These are phyloP conservation scores for Tamandua tetradactyla DNA, from an alignment of 2,797 vertebrate genomes.

Conservation along the genomic window DNA sequence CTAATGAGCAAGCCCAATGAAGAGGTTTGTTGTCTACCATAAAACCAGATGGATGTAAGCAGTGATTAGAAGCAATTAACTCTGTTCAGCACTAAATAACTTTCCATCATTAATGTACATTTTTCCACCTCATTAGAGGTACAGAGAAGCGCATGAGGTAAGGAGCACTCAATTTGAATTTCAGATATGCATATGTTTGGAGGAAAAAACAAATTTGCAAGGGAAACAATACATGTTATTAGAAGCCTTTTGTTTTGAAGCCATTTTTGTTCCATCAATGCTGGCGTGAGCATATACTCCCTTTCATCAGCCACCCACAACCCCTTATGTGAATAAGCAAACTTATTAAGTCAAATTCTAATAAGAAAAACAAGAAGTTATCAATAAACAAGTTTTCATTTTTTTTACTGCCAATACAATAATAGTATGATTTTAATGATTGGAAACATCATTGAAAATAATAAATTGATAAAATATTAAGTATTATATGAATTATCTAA, in stretches of 20 bases:
- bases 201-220: conserved; percentile 77
- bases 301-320: neutral
- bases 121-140: conserved; percentile 93
- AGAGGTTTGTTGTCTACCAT: conserved; percentile 94
- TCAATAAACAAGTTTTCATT: conserved; percentile 8
- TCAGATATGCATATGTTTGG: conserved; percentile 85
- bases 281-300: neutral
- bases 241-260: conserved; percentile 23
- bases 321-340: neutral
- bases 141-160: conserved; percentile 84
- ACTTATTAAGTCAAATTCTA: neutral
- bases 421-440: neutral
- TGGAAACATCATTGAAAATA: neutral
- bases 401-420: neutral
- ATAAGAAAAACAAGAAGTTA: neutral
- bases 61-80: conserved; percentile 97
- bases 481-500: neutral
- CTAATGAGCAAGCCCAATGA: conserved; percentile 93
- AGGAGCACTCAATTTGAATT: conserved; percentile 87
- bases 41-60: conserved; percentile 95
- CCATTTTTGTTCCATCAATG: conserved; percentile 4
- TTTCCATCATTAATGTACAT: conserved; percentile 92
- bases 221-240: conserved; percentile 65
- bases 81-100: conserved; percentile 94
- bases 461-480: neutral